phyloP scores from a whole-genome alignment of 2,888 invertebrate species.

The Empis stercorea region DNA sequence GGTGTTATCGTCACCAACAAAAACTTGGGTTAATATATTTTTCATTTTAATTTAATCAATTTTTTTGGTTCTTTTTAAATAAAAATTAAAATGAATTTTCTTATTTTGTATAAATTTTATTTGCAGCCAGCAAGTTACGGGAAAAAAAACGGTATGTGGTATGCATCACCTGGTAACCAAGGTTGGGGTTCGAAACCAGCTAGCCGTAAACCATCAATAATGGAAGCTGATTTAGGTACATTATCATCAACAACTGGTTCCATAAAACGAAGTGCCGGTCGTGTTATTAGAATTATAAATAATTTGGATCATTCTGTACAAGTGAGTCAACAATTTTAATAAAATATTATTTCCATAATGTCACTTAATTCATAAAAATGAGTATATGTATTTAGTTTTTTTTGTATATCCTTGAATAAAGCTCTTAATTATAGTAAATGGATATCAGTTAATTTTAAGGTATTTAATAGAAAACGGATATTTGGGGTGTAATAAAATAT shows the following conservation, averaged over 20 bases:
- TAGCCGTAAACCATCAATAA: conserved; percentile 71
- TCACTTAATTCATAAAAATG: too few relatives aligned
- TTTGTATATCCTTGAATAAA: too few relatives aligned
- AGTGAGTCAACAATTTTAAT: conserved; percentile 38
- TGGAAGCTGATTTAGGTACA: conserved; percentile 56
- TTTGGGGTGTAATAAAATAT: too few relatives aligned
- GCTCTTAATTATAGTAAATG: too few relatives aligned
- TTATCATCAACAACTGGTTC: conserved; percentile 48
- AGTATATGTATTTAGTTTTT: too few relatives aligned
- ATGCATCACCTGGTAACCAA: conserved; percentile 47
- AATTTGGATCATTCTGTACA: conserved; percentile 85
- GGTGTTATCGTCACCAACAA: conserved; percentile 52
- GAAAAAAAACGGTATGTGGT: conserved; percentile 83
- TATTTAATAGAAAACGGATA: too few relatives aligned
- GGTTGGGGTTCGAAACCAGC: conserved; percentile 53
- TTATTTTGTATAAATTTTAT: conserved; percentile 2
- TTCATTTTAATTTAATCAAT: too few relatives aligned
- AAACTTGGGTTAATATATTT: conserved; percentile 38
- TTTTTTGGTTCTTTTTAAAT: too few relatives aligned
- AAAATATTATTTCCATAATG: too few relatives aligned
- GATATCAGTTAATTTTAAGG: too few relatives aligned
- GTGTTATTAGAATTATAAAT: conserved; percentile 86
- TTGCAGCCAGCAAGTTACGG: conserved; percentile 76
- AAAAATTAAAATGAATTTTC: background rate
- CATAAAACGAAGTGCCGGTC: conserved; percentile 66